phyloP scores from a whole-genome alignment of 1,140 invertebrate genomes.

The Ceratitis capitata region DNA sequence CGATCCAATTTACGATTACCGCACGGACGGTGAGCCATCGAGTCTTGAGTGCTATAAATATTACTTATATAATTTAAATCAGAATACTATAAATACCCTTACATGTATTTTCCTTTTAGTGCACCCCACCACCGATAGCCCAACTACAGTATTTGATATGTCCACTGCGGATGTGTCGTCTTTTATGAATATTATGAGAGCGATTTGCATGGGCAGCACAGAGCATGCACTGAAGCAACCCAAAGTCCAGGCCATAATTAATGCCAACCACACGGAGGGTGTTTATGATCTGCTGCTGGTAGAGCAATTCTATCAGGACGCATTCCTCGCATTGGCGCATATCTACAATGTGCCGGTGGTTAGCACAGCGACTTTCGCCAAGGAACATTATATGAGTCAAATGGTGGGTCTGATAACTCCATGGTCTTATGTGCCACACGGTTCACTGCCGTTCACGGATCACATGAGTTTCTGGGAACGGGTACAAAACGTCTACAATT shows the following conservation, averaged over 20 bases:
- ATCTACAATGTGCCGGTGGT: conserved; percentile 63
- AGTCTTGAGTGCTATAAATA: not conserved
- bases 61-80: not conserved
- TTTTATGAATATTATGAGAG: conserved; percentile 57
- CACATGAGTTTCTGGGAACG: conserved; percentile 63
- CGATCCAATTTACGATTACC: conserved; percentile 45
- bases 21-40: conserved; percentile 44
- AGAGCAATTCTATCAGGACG: conserved; percentile 64
- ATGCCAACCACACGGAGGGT: conserved; percentile 53
- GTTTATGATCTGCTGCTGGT: conserved; percentile 65
- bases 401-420: conserved; percentile 55
- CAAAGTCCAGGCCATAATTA: conserved; percentile 59
- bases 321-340: conserved; percentile 62
- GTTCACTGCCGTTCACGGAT: conserved; percentile 50
- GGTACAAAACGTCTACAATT: conserved; percentile 48
- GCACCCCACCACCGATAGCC: conserved; percentile 48
- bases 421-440: conserved; percentile 61
- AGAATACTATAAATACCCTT: not conserved
- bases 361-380: conserved; percentile 56
- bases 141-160: conserved; percentile 57
- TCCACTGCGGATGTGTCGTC: conserved; percentile 54
- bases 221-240: conserved; percentile 61
- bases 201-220: conserved; percentile 51
- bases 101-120: conserved; percentile 45
- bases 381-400: conserved; percentile 56